Evolutionary conservation across 2,797 vertebrate genomes (phyloP), one percentile per base, ranked within the genome.

Genomic region (Distichodus sexfasciatus): DNA sequence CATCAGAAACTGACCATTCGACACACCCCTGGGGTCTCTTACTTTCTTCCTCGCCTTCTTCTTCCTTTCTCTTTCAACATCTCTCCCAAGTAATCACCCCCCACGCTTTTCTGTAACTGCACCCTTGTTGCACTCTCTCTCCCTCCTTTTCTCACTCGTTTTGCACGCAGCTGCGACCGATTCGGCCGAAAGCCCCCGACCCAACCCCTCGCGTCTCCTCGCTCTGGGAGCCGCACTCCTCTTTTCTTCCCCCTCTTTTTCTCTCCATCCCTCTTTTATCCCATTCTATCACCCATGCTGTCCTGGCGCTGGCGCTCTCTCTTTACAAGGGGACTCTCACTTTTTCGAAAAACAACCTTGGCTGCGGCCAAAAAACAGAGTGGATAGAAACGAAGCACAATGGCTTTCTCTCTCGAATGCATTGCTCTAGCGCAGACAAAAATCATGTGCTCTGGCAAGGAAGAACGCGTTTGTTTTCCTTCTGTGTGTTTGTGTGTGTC

Each of bases 271-370:
- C 74, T 72, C 66, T 79, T 78, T 59, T n/a, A n/a, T 62, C 48
- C 67, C 0, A 17, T 58, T 57, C 4, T 5, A 44, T 76, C 66
- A 60, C 58, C 77, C 66, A 71, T 66, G 71, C 70, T 66, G 81
- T 69, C 74, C 67, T 81, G 69, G 76, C 81, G 77, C 76, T 74
- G 77, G 79, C n/a, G n/a, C n/a, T 84, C 75, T 67, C 76, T 82
- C 79, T 86, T 81, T 86, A 72, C 76, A 81, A 77, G 78, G 65
- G 71, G 76, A 84, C 63, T 83, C 71, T 79, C 23, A 77, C 31
- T 21, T 82, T 88, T 82, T 76, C n/a, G n/a, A 84, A 86, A 86
- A 86, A 85, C 78, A 86, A 81, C 78, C 76, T 64, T 24, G 68
- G 76, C 81, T 76, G 81, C 74, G 78, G 82, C 84, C 83, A 88